These are phyloP conservation scores for Paracyclopina nana DNA, from an alignment of 1,140 invertebrate species.

Conservation along the genomic window DNA sequence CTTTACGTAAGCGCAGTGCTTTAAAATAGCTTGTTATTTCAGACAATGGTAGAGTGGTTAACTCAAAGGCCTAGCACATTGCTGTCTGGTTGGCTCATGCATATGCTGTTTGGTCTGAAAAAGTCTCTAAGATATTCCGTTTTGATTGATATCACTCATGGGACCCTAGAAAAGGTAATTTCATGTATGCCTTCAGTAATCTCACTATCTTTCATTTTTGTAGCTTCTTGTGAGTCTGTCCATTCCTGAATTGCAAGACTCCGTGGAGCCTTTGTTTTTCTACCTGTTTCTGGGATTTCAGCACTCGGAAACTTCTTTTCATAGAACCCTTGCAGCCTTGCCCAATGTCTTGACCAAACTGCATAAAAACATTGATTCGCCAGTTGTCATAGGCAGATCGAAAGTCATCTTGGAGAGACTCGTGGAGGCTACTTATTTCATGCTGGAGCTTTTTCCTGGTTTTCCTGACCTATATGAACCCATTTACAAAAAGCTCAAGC, in stretches of 20 bases:
- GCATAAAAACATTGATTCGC: no score
- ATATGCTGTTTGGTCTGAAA: neutral
- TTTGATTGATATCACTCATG: constrained; percentile 2
- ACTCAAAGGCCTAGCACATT: neutral
- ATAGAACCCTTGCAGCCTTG: neutral
- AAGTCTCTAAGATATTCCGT: neutral
- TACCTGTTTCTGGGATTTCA: constrained; percentile 12
- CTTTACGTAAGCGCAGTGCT: neutral
- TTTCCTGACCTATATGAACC: constrained; percentile 11
- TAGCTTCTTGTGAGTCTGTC: neutral
- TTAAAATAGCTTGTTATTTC: neutral
- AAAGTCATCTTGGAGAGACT: neutral
- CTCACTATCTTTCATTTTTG: neutral
- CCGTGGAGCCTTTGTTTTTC: constrained; percentile 4
- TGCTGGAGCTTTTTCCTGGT: neutral
- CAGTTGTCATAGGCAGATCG: no score
- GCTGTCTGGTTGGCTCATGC: neutral
- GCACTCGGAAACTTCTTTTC: constrained; percentile 7
- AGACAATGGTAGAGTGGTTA: constrained; percentile 13
- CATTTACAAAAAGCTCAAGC: neutral
- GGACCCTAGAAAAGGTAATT: constrained; percentile 1
- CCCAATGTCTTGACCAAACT: constrained; percentile 2
- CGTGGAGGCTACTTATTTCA: neutral
- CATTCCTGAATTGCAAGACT: neutral
- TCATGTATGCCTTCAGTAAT: neutral